phyloP scores from a whole-genome alignment of 2,797 vertebrate genomes.

The Xenentodon cancila region DNA sequence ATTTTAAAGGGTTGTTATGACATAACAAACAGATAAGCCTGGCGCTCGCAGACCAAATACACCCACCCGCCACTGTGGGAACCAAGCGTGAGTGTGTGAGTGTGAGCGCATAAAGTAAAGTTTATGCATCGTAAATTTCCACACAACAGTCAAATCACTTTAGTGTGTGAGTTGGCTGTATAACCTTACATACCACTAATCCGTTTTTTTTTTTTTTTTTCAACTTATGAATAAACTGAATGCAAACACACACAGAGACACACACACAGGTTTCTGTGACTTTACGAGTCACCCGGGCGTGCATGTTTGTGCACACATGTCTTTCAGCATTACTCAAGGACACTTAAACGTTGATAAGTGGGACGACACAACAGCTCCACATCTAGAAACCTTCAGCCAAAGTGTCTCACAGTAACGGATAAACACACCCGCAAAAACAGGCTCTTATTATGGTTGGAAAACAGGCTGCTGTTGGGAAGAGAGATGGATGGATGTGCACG shows the following conservation, averaged over 20 bases:
- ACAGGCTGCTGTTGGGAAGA: background rate
- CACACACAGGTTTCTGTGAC: too few relatives aligned
- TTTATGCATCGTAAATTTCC: slow-evolving; percentile 14
- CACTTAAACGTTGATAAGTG: slow-evolving; percentile 64
- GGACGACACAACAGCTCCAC: slow-evolving; percentile 50
- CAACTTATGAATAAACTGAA: slow-evolving; percentile 8
- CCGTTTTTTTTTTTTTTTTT: slow-evolving; percentile 15
- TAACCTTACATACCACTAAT: background rate
- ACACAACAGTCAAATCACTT: slow-evolving; percentile 3
- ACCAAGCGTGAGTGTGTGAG: slow-evolving; percentile 22
- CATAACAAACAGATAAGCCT: slow-evolving; percentile 63
- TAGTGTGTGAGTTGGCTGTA: background rate
- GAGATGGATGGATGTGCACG: too few relatives aligned
- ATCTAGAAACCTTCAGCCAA: slow-evolving; percentile 52
- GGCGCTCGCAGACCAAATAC: slow-evolving; percentile 66
- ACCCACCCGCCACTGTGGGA: slow-evolving; percentile 54
- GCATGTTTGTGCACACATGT: slow-evolving; percentile 14
- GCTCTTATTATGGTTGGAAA: slow-evolving; percentile 15
- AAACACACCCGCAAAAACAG: slow-evolving; percentile 3
- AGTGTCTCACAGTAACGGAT: slow-evolving; percentile 31
- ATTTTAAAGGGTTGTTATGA: slow-evolving; percentile 58
- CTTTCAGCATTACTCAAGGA: slow-evolving; percentile 56
- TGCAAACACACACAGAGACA: background rate
- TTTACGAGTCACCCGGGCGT: slow-evolving; percentile 6
- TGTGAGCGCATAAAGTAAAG: slow-evolving; percentile 3